Evolutionary conservation across 1,140 invertebrate species (phyloP).

Genomic region (Ips typographus): DNA sequence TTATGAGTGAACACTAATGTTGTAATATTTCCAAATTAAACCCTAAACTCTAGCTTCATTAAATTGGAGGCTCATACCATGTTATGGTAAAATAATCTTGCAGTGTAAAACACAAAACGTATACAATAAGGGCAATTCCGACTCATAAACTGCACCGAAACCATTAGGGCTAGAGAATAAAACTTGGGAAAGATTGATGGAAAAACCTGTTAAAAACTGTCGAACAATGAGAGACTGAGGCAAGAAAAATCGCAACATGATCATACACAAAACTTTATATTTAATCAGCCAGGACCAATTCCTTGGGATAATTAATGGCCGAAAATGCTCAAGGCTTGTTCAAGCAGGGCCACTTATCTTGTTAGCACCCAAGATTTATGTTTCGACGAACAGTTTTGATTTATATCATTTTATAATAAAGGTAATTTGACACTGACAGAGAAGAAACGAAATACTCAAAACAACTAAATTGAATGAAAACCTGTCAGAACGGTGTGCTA

Average conservation of each 20-base stretch:
- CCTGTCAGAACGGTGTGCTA: background rate
- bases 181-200: no score
- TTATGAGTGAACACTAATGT: no score
- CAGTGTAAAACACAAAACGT: no score
- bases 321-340: conserved; percentile 19
- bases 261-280: conserved; percentile 11
- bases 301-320: conserved; percentile 24
- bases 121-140: no score
- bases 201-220: no score
- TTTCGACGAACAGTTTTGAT: conserved; percentile 25
- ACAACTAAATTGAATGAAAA: conserved; percentile 13
- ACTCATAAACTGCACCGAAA: no score
- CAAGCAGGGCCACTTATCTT: conserved; percentile 23
- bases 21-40: no score
- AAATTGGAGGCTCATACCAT: no score
- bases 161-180: no score
- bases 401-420: conserved; percentile 32
- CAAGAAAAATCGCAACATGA: conserved; percentile 2
- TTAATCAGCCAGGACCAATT: conserved; percentile 14
- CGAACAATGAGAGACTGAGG: no score
- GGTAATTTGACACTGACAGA: conserved; percentile 26
- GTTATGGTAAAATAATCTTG: no score
- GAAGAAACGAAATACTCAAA: conserved; percentile 30
- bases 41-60: no score
- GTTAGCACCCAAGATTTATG: conserved; percentile 32